These are phyloP conservation scores for Luperina testacea DNA, from an alignment of 2,888 invertebrate genomes.

Conservation along the genomic window DNA sequence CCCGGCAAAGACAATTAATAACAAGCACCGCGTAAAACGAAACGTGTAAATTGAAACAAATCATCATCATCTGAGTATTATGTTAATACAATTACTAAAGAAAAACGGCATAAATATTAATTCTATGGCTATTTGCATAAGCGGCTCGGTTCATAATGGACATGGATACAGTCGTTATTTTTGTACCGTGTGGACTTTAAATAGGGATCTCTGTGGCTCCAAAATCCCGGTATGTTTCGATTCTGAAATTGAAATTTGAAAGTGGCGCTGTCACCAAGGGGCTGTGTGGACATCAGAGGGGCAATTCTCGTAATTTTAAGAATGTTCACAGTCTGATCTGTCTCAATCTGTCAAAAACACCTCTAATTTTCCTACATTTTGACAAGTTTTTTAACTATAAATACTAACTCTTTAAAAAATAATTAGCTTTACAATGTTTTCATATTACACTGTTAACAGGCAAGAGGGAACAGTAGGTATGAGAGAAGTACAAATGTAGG, in stretches of 20 bases:
- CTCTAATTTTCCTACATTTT: no score
- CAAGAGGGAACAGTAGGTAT: no score
- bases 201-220: slow-evolving; percentile 11
- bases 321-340: no score
- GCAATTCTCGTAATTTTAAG: no score
- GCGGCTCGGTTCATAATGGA: slow-evolving; percentile 10
- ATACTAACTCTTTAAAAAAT: no score
- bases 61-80: slow-evolving; percentile 20
- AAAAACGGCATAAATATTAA: slow-evolving; percentile 47
- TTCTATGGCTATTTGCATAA: slow-evolving; percentile 51
- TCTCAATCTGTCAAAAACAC: no score
- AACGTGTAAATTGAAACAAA: slow-evolving; percentile 34
- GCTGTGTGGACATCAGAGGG: background rate
- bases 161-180: slow-evolving; percentile 32
- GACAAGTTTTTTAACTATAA: no score
- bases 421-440: no score
- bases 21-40: background rate
- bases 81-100: slow-evolving; percentile 35
- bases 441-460: no score
- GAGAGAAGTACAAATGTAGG: no score
- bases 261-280: background rate
- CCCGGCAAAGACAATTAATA: slow-evolving; percentile 3
- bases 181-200: slow-evolving; percentile 8
- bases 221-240: background rate
- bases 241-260: background rate